These are phyloP conservation scores for Ochotona curzoniae DNA, from an alignment of 2,113 vertebrate genomes.

Conservation along the genomic window DNA sequence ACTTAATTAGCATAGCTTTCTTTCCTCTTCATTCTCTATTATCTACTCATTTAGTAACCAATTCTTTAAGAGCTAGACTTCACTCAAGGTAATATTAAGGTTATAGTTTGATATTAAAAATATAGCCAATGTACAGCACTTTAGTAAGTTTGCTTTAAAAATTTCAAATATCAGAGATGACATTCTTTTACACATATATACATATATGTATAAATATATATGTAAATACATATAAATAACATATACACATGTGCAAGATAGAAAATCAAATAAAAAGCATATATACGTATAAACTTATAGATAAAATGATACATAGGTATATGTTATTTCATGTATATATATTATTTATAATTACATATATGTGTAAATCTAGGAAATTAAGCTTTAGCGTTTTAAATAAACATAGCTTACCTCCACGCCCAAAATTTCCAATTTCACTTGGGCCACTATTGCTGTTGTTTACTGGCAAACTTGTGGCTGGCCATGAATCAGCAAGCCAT, in stretches of 20 bases:
- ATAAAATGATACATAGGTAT: too few relatives aligned
- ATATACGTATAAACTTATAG: too few relatives aligned
- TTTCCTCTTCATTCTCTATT: background rate
- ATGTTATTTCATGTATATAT: too few relatives aligned
- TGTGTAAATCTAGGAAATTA: background rate
- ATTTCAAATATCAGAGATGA: background rate
- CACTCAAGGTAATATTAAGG: background rate
- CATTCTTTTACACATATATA: background rate
- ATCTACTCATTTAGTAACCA: background rate
- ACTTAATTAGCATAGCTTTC: background rate
- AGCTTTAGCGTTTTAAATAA: background rate
- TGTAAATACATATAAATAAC: background rate
- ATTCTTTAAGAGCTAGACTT: background rate
- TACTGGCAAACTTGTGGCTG: conserved; percentile 96
- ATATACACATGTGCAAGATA: too few relatives aligned
- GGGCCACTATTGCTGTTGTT: conserved; percentile 95
- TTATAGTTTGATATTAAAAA: background rate
- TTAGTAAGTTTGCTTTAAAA: background rate
- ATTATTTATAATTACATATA: background rate
- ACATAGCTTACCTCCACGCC: conserved; percentile 92
- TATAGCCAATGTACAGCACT: background rate
- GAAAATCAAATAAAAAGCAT: too few relatives aligned
- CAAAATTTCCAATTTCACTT: conserved; percentile 95
- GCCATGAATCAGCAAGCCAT: conserved; percentile 99
- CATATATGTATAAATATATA: conserved; percentile 5